These are phyloP conservation scores for Drosophila funebris DNA, from an alignment of 1,140 invertebrate genomes.

Conservation along the genomic window DNA sequence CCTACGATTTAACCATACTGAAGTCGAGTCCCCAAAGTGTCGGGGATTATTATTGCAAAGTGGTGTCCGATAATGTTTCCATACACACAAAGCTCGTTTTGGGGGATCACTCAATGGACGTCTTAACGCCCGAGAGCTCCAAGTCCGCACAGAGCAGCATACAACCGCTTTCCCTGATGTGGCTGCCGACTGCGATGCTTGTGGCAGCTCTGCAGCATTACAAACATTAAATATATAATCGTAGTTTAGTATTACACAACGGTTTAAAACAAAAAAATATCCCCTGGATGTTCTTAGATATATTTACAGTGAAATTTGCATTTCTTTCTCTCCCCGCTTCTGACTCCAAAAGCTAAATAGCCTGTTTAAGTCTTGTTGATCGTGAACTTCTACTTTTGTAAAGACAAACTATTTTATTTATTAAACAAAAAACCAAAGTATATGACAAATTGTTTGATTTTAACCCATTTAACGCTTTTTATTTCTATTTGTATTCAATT, in stretches of 20 bases:
- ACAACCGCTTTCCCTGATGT: conserved; percentile 9
- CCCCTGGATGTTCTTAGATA: conserved; percentile 24
- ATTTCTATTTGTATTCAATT: neutral
- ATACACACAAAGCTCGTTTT: conserved; percentile 45
- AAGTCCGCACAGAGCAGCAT: conserved; percentile 46
- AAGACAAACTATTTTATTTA: conserved; percentile 79
- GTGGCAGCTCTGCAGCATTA: conserved; percentile 9
- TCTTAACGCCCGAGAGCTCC: conserved; percentile 65
- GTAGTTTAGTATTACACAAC: conserved; percentile 52
- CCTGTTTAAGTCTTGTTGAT: conserved; percentile 68
- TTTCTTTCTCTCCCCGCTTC: conserved; percentile 23
- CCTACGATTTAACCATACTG: conserved; percentile 57
- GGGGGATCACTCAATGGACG: conserved; percentile 57
- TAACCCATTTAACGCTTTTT: too few relatives aligned
- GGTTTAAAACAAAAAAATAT: conserved; percentile 27
- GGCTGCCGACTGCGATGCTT: neutral
- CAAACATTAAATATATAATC: conserved; percentile 37
- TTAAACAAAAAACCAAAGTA: conserved; percentile 80
- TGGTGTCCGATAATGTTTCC: conserved; percentile 28
- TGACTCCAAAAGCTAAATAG: conserved; percentile 49
- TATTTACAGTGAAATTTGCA: conserved; percentile 32
- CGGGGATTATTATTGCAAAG: conserved; percentile 50
- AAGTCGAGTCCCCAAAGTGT: conserved; percentile 53
- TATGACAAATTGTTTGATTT: conserved; percentile 14
- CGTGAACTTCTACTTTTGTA: conserved; percentile 68